Evolutionary conservation across 2,797 vertebrate species (phyloP), one percentile per base, ranked within the genome.

Genomic region (Sorex maritimensis): DNA sequence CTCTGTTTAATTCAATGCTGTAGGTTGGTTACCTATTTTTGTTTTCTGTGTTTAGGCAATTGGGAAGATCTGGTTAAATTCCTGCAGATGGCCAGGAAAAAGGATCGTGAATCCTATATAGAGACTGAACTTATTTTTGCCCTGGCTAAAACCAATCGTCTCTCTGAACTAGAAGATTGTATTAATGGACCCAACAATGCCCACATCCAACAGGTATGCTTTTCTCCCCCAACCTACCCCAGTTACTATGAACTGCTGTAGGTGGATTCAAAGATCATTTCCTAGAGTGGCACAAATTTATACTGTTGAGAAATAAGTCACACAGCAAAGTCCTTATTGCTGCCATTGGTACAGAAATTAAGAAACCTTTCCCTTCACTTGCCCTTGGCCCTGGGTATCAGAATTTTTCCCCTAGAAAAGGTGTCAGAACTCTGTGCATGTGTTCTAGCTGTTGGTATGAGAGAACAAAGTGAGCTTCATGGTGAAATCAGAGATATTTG

Each of bases 1-100:
- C 4, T 14, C 9, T 49, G 17, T 73, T 14, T 81, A 67, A 38
- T 68, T 26, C 78, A 68, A 23, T 68, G 24, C 26, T 75, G 34
- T 78, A n/a, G 23, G 14, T 79, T 93, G 23, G 14, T 79, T 93
- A 82, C 28, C 41, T 89, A 1, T 63, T 1, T 91, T 34, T 89
- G 1, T 94, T 28, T 92, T 82, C 28, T 92, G 65, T 91, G 71
- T 96, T 92, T 69, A 98, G 98, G 98, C 96, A 99, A 99, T 97
- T 99, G 99, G 99, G 99, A 99, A 24, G 99, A 99, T 96, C 97
- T 99, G 91, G 99, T 99, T 87, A 99, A 99, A 97, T 99, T 99
- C 96, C 98, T 99, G 95, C 99, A 99, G 97, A 99, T 99, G 99
- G 99, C 99, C 81, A 98, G 99, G 87, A 99, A 99, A 97, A 99